A percentile compares a stretch with the other conserved stretches of the same genome.
Evolutionary conservation across 2,888 invertebrate genomes (phyloP).

Genomic region (Slavum lentiscoides): DNA sequence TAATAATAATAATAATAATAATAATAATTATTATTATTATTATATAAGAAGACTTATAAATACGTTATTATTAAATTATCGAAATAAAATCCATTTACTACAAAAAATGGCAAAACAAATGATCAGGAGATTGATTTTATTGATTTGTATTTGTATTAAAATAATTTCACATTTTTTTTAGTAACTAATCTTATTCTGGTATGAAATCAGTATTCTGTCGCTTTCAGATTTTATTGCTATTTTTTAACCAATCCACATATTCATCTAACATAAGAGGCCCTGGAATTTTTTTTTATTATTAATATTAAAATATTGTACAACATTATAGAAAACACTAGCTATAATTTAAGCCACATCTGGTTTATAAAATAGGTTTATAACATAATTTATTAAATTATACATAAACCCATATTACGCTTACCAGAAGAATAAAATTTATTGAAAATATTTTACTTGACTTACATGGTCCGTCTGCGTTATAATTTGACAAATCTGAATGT

Average conservation of each 20-base stretch:
- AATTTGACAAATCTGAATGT: slow-evolving; percentile 79
- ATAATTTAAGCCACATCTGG: no score
- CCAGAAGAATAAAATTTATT: background rate
- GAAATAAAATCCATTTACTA: background rate
- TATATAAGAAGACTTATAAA: background rate
- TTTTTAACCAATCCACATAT: slow-evolving; percentile 86
- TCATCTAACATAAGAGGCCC: slow-evolving; percentile 97
- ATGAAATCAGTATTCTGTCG: background rate
- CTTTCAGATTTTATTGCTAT: slow-evolving; percentile 57
- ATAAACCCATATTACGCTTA: background rate
- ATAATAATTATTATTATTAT: no score
- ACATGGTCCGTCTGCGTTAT: slow-evolving; percentile 95
- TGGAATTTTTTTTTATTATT: slow-evolving; percentile 59
- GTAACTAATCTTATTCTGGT: slow-evolving; percentile 18
- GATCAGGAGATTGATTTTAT: slow-evolving; percentile 18
- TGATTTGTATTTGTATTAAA: slow-evolving; percentile 10
- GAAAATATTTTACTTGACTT: slow-evolving; percentile 62
- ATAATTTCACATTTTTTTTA: slow-evolving; percentile 15
- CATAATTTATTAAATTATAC: background rate
- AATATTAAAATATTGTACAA: background rate
- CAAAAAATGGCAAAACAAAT: background rate
- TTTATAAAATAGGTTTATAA: no score
- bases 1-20: no score
- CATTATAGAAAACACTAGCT: no score
- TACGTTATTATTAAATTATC: slow-evolving; percentile 1